Evolutionary conservation across 2,888 invertebrate species (phyloP).

Genomic region (Drosophila leonis): DNA sequence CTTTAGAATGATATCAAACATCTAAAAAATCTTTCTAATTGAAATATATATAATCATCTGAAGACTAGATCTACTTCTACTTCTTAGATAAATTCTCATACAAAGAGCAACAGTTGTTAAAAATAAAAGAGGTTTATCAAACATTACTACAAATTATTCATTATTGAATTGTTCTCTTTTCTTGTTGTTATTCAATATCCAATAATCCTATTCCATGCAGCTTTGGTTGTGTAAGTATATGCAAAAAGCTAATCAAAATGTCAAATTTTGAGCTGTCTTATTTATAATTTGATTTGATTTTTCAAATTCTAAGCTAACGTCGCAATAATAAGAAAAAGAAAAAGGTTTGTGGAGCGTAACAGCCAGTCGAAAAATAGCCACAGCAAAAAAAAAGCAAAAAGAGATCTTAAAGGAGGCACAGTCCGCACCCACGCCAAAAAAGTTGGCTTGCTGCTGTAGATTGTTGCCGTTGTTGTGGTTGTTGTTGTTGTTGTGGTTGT

Average conservation of each 20-base stretch:
- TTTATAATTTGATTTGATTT: constrained; percentile 3
- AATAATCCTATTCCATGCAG: constrained; percentile 2
- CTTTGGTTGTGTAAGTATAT: neutral
- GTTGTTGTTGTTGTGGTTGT: constrained; percentile 53
- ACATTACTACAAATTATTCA: neutral
- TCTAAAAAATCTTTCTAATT: no score
- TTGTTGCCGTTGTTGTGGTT: constrained; percentile 48
- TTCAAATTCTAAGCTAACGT: constrained; percentile 28
- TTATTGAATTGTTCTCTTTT: neutral
- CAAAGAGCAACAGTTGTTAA: no score
- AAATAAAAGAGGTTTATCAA: neutral
- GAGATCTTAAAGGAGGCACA: constrained; percentile 44
- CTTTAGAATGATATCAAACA: no score
- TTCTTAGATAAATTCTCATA: neutral
- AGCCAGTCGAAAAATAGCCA: constrained; percentile 36
- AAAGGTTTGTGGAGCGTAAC: constrained; percentile 72
- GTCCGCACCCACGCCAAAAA: constrained; percentile 69
- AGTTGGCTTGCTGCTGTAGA: constrained; percentile 31
- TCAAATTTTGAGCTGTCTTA: constrained; percentile 30
- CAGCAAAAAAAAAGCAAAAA: constrained; percentile 5
- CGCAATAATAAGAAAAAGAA: constrained; percentile 43
- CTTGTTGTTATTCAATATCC: neutral
- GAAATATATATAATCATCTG: no score
- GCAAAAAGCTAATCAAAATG: constrained; percentile 17
- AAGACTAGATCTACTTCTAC: neutral